Conservation (phyloP, 2,113 vertebrate species). For the Synchiropus splendidus region DNA sequence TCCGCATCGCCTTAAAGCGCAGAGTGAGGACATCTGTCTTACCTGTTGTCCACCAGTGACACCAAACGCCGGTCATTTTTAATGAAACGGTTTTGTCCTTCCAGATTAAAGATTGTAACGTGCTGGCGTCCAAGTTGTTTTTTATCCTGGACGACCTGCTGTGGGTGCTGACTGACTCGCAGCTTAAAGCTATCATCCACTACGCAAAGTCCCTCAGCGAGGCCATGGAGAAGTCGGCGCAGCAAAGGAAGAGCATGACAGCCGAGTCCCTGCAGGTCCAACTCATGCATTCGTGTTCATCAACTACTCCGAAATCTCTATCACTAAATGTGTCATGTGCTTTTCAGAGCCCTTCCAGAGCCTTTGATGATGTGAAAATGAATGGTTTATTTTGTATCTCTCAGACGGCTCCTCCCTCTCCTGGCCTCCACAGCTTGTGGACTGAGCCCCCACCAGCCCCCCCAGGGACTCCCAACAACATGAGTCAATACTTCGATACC, state of each 20-base stretch:
- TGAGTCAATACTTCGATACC: constrained; percentile 88
- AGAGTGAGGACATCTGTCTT: constrained; percentile 69
- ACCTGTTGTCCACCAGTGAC: neutral
- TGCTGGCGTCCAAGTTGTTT: constrained; percentile 89
- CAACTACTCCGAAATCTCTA: no score
- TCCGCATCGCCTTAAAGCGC: constrained; percentile 92
- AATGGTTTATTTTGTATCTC: constrained; percentile 4
- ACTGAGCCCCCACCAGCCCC: constrained; percentile 68
- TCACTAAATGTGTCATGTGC: no score
- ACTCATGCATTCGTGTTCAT: neutral
- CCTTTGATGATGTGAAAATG: no score
- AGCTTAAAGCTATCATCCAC: constrained; percentile 94
- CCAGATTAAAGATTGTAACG: constrained; percentile 94
- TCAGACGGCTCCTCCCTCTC: constrained; percentile 78
- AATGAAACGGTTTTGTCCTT: neutral
- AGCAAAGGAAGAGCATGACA: constrained; percentile 83
- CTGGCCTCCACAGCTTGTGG: constrained; percentile 77
- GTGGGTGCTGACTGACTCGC: constrained; percentile 96
- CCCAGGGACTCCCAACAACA: constrained; percentile 65
- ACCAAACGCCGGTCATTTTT: no score
- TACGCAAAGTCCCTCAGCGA: constrained; percentile 94
- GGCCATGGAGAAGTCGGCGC: constrained; percentile 90
- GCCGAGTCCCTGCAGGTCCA: constrained; percentile 64
- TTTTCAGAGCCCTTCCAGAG: no score
- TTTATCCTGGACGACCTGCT: constrained; percentile 93